Evolutionary conservation across 1,140 invertebrate genomes (phyloP), one percentile per base, ranked within the genome.

Genomic region (Uloborus diversus): DNA sequence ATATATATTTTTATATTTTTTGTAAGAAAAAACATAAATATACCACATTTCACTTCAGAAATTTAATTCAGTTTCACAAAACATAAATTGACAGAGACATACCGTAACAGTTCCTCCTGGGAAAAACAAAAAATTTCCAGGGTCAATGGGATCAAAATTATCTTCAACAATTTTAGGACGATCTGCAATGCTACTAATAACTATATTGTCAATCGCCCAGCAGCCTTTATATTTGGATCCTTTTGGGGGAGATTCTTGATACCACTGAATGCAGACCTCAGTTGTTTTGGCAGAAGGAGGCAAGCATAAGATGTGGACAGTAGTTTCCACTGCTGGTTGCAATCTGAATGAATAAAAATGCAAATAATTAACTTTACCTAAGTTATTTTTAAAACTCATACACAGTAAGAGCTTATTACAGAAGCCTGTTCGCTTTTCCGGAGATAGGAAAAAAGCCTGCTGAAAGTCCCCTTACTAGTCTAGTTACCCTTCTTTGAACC

Each of bases 181-280:
- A 53, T 86, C 51, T 13, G 84, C 85, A 61, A 83, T 83, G 81
- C 86, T 87, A 17, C 84, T 84, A 42, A 88, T 83, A 4, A 87
- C 53, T 17, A 88, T 83, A 81, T 88, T 86, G 73, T 88, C 87
- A 47, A 88, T 75, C 7, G 84, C 87, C 86, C 86, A 87, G 76
- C 87, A 88, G 3, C 84, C 84, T 42, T 78, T 68, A 47, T 56
- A 69, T 23, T 56, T 73, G 3, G 20, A 23, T 25, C 42, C 57
- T 49, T 14, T 51, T 7, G 23, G 13, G 23, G 51, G 7, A 42
- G 70, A n/a, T 56, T 73, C 61, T 56, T 76, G 71, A 37, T 64
- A 75, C 85, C 86, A 87, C 28, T 82, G 83, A 49, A 88, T 80
- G 81, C 87, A 88, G 11, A 86, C 76, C 30, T 83, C 84, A 30